A percentile compares a stretch with the other conserved stretches of the same genome.
phyloP scores from a whole-genome alignment of 1,140 invertebrate genomes.

The Heliconius melpomene region DNA sequence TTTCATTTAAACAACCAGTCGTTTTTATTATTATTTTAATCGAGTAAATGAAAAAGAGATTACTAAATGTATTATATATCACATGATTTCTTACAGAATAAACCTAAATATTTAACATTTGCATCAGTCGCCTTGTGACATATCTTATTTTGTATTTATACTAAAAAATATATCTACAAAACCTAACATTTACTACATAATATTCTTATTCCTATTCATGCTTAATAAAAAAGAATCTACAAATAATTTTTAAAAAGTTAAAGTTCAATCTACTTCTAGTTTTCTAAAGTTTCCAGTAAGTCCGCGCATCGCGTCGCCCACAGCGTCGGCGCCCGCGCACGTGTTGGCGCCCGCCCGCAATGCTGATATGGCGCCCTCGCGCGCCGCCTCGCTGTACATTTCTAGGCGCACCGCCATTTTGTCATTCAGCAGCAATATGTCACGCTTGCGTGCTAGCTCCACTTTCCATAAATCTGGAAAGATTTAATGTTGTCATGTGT shows the following conservation, averaged over 20 bases:
- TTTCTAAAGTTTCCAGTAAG: slow-evolving; percentile 89
- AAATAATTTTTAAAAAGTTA: neutral
- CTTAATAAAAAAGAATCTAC: too few species aligned
- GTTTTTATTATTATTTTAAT: neutral
- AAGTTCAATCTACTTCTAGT: slow-evolving; percentile 84
- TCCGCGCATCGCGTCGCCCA: slow-evolving; percentile 84
- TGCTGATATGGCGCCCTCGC: slow-evolving; percentile 87
- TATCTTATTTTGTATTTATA: neutral
- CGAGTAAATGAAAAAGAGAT: neutral
- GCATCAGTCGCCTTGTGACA: slow-evolving; percentile 1
- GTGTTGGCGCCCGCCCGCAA: slow-evolving; percentile 77
- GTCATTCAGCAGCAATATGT: slow-evolving; percentile 83
- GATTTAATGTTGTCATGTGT: neutral
- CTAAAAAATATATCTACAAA: neutral
- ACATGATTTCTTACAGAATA: neutral
- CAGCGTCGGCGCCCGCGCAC: slow-evolving; percentile 78
- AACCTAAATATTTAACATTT: neutral
- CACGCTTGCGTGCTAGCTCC: slow-evolving; percentile 82
- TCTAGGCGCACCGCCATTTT: slow-evolving; percentile 84
- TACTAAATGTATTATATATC: neutral
- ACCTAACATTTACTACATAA: neutral
- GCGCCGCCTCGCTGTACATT: slow-evolving; percentile 85
- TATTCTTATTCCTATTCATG: too few species aligned
- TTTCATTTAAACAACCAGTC: slow-evolving; percentile 24
- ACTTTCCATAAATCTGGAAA: slow-evolving; percentile 84